Evolutionary conservation across 2,113 vertebrate genomes (phyloP).

Genomic region (Cynocephalus volans): DNA sequence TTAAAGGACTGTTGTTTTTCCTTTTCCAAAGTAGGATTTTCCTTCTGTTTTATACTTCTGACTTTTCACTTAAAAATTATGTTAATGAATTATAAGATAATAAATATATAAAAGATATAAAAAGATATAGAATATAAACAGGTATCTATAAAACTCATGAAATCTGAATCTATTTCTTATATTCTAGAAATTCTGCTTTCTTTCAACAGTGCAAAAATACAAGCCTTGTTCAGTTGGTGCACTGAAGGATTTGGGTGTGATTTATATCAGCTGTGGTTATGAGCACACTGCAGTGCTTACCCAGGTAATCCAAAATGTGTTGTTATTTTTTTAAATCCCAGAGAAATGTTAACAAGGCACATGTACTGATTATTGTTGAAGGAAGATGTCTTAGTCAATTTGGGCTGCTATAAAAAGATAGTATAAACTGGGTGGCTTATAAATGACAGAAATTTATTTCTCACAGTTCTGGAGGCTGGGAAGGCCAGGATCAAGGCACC

Average conservation of each 20-base stretch:
- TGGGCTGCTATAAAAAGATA: not conserved
- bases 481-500: not conserved
- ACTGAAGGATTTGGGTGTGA: conserved; percentile 93
- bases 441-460: not conserved
- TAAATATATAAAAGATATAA: not conserved
- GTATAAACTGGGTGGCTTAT: not conserved
- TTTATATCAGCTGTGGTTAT: conserved; percentile 95
- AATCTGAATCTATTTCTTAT: not conserved
- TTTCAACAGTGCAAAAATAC: conserved; percentile 88
- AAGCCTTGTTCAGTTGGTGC: conserved; percentile 93
- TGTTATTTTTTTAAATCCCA: not conserved
- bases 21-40: not conserved
- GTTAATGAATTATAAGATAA: conserved; percentile 2
- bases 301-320: conserved; percentile 90
- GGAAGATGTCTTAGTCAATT: not conserved
- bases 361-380: not conserved
- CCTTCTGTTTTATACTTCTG: conserved; percentile 26
- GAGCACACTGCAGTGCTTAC: conserved; percentile 91
- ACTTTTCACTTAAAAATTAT: not conserved
- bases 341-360: not conserved
- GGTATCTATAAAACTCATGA: no score
- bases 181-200: conserved; percentile 52
- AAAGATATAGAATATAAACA: not conserved
- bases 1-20: not conserved
- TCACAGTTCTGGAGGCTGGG: not conserved